phyloP scores from a whole-genome alignment of 2,888 invertebrate genomes.

The Tenodera sinensis region DNA sequence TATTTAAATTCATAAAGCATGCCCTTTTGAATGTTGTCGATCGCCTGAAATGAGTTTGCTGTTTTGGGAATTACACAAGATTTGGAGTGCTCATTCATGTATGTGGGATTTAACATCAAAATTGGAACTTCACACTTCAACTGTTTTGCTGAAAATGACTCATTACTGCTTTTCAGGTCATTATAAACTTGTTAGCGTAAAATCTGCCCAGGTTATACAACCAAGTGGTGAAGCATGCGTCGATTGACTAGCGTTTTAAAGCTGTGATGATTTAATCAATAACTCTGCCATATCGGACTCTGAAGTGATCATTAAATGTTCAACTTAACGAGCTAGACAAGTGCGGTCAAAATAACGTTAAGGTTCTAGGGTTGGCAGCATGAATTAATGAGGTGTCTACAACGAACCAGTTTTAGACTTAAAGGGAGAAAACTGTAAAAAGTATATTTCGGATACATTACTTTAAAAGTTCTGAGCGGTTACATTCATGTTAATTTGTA shows the following conservation, averaged over 20 bases:
- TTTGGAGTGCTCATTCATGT: background rate
- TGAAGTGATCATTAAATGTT: background rate
- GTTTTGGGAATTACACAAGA: background rate
- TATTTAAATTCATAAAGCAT: background rate
- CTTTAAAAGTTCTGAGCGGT: too few species aligned
- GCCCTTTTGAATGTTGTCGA: background rate
- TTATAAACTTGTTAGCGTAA: background rate
- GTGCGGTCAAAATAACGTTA: background rate
- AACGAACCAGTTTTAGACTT: too few species aligned
- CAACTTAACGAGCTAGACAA: background rate
- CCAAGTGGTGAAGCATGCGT: background rate
- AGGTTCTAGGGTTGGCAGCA: too few species aligned
- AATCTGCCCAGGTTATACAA: background rate
- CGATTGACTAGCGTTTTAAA: background rate
- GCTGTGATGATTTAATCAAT: background rate
- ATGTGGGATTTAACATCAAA: background rate
- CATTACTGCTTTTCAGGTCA: background rate
- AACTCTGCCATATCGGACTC: background rate
- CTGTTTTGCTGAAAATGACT: background rate
- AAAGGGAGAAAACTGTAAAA: too few species aligned
- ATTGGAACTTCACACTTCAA: background rate
- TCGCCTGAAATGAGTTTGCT: background rate
- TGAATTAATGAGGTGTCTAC: too few species aligned
- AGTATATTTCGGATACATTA: too few species aligned
- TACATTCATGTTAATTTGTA: too few species aligned